Evolutionary conservation across 1,140 invertebrate species (phyloP), one percentile per base, ranked within the genome.

Genomic region (Tribolium madens): DNA sequence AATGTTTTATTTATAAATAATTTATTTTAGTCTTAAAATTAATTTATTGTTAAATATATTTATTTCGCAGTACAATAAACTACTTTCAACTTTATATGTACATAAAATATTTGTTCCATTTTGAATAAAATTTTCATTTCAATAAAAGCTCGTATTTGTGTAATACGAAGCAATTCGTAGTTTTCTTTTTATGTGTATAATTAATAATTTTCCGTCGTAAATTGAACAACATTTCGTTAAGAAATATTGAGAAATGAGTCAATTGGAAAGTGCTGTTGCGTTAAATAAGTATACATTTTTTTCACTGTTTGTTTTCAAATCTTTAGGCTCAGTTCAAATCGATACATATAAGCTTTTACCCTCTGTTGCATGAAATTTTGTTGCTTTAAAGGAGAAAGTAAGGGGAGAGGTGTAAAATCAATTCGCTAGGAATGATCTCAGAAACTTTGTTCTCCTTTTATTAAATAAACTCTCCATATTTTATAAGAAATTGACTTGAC

Each of bases 401-500:
- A 52, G 70, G 15, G 48, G 12, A 42, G 70, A 73, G 26, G 31
- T 78, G 53, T 46, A 76, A 79, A 79, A 76, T 79, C 75, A 79
- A 77, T 79, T 77, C 57, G 47, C 53, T 50, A 68, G 73, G 46
- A 72, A 53, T 50, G 69, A 60, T 73, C 15, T 33, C 50, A 21
- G 69, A 73, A 69, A 73, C 75, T 50, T 33, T 36, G 75, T 73
- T 77, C 60, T 21, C 46, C 47, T 76, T 76, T 77, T 79, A 79
- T 79, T 79, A 79, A 79, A 79, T 79, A 79, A 79, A 79, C 78
- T 75, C 75, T 68, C 75, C 78, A 77, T 79, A 79, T 79, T 79
- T 79, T 77, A 74, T 74, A 76, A 75, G 75, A 77, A 77, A 79
- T 79, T 77, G 78, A 76, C 78, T 79, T 79, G 78, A 79, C 78